These are phyloP conservation scores for Gnathonemus longibarbis DNA, from an alignment of 2,113 vertebrate genomes.

Conservation along the genomic window DNA sequence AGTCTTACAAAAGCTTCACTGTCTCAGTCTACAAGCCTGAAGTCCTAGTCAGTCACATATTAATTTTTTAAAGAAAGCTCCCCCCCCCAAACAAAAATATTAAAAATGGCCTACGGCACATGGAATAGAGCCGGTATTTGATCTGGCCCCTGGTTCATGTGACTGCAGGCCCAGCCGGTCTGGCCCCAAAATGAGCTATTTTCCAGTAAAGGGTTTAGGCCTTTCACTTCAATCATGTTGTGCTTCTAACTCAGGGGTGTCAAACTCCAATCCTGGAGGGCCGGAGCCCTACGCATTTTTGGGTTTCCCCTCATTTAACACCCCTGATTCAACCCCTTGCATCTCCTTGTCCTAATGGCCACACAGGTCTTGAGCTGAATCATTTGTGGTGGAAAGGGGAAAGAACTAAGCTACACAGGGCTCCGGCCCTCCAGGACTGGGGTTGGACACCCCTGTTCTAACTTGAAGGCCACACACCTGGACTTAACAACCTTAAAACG, in stretches of 20 bases:
- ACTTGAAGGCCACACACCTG: not conserved
- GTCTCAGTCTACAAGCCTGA: not conserved
- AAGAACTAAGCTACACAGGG: too few relatives aligned
- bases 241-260: not conserved
- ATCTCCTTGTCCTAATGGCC: too few relatives aligned
- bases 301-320: too few relatives aligned
- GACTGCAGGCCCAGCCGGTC: not conserved
- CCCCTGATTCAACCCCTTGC: too few relatives aligned
- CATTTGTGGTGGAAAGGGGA: too few relatives aligned
- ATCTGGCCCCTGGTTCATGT: not conserved
- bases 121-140: not conserved
- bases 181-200: too few relatives aligned
- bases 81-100: not conserved
- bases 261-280: too few relatives aligned
- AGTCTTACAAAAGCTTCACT: not conserved
- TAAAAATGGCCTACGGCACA: not conserved
- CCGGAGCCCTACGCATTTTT: too few relatives aligned
- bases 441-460: not conserved
- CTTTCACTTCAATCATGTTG: not conserved
- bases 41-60: not conserved
- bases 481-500: not conserved
- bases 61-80: not conserved
- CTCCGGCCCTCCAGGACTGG: too few relatives aligned
- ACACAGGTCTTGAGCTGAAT: too few relatives aligned
- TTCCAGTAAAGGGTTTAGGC: not conserved